Conservation (phyloP, 2,888 invertebrate species). For the Coelinius sp. region DNA sequence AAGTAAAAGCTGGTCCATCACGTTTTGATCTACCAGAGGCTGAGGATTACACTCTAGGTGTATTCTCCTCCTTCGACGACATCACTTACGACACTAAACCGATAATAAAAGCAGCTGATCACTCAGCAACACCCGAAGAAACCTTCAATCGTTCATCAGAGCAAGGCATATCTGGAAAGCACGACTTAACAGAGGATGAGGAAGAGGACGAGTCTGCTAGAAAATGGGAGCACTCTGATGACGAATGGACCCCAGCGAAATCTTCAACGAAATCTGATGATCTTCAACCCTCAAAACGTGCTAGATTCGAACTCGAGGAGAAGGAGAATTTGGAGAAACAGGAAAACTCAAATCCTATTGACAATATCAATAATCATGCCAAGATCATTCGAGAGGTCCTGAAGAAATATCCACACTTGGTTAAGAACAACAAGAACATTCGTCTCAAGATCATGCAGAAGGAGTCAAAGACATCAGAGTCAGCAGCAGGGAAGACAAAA, state of each 20-base stretch:
- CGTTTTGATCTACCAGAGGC: slow-evolving; percentile 83
- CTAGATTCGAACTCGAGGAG: slow-evolving; percentile 76
- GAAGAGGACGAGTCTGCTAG: slow-evolving; percentile 64
- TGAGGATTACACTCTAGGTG: slow-evolving; percentile 76
- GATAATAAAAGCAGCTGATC: slow-evolving; percentile 75
- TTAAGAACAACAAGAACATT: slow-evolving; percentile 89
- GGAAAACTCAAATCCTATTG: slow-evolving; percentile 56
- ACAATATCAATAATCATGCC: slow-evolving; percentile 77
- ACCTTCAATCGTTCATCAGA: slow-evolving; percentile 56
- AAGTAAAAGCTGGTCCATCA: slow-evolving; percentile 74
- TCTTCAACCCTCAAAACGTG: slow-evolving; percentile 68
- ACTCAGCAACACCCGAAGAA: background rate
- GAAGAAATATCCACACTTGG: slow-evolving; percentile 89
- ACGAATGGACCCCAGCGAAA: slow-evolving; percentile 64
- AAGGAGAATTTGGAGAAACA: slow-evolving; percentile 74
- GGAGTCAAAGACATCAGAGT: slow-evolving; percentile 64
- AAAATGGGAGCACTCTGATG: slow-evolving; percentile 62
- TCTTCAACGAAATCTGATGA: slow-evolving; percentile 64
- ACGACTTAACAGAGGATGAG: slow-evolving; percentile 65
- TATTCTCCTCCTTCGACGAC: slow-evolving; percentile 78
- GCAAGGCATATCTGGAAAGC: slow-evolving; percentile 60
- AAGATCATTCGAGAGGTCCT: slow-evolving; percentile 90
- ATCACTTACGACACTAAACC: slow-evolving; percentile 83
- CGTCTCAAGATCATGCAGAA: slow-evolving; percentile 87
- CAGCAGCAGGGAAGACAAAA: slow-evolving; percentile 64